Evolutionary conservation across 2,797 vertebrate species (phyloP), one percentile per base, ranked within the genome.

Genomic region (Ispidina picta): DNA sequence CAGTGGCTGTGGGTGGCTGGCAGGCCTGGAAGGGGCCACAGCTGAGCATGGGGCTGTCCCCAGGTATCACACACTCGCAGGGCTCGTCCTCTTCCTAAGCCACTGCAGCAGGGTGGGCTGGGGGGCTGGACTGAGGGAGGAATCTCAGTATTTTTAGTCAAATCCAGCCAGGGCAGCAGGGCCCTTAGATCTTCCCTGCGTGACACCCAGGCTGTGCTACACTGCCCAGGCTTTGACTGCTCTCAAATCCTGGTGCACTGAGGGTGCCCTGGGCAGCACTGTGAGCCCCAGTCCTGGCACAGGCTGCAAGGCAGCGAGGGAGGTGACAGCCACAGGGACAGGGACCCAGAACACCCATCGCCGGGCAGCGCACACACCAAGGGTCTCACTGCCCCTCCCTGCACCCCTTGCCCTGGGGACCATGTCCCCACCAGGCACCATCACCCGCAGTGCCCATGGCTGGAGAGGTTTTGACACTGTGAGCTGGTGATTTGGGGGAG

Each of bases 311-410:
- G 49, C 5, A 9, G 56, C 0, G 8, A 44, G 52, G 52, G 60
- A 60, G 59, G 58, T 25, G 70, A 62, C 18, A 58, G 44, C 49
- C 15, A 3, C 0, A 2, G 62, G 41, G 41, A 18, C 5, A 2
- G 5, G 17, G 29, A 9, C 15, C 0, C 5, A 74, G 19, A 17
- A n/a, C 65, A 77, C 26, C 43, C 26, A 8, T 3, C 8, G 5
- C 5, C 7, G 0, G 6, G 66, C 62, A 54, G 29, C 0, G 1
- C 59, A 20, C 31, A 15, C 1, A 0, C 26, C 15, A 4, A 31
- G 33, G 44, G 12, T 29, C 19, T 69, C 64, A 46, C 10, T 6
- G n/a, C 46, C 8, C 25, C n/a, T 26, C 12, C 12, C 35, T 1
- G 0, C 60, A 41, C 35, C 25, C 15, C 25, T 0, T 0, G 25